A percentile compares a stretch with the other conserved stretches of the same genome.
phyloP scores from a whole-genome alignment of 2,113 vertebrate genomes.

The Cyprinodon variegatus region DNA sequence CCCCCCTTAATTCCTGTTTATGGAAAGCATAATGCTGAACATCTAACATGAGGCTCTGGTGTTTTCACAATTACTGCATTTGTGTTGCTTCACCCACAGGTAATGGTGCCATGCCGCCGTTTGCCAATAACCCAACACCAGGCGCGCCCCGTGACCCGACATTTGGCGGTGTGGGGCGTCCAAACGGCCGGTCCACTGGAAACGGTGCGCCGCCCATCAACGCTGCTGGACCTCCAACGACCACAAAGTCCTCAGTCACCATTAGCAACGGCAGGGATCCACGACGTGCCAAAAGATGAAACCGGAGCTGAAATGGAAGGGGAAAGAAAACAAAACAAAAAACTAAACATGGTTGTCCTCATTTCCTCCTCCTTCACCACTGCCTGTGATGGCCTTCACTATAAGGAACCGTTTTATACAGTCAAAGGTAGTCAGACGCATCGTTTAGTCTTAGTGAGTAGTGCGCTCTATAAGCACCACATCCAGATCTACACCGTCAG shows the following conservation, averaged over 20 bases:
- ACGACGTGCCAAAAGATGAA: constrained; percentile 88
- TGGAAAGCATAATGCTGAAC: no score
- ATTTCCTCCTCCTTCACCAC: not conserved
- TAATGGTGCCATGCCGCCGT: constrained; percentile 84
- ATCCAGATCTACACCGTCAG: constrained; percentile 20
- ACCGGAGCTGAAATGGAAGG: not conserved
- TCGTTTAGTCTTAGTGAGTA: constrained; percentile 22
- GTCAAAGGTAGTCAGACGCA: constrained; percentile 19
- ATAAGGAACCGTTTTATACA: constrained; percentile 32
- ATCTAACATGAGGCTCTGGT: no score
- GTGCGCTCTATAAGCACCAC: constrained; percentile 33
- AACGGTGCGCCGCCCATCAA: constrained; percentile 74
- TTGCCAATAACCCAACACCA: constrained; percentile 76
- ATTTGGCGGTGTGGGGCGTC: constrained; percentile 83
- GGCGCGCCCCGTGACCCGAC: constrained; percentile 75
- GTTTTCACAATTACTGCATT: not conserved
- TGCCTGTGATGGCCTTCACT: constrained; percentile 14
- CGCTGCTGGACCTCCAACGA: constrained; percentile 61
- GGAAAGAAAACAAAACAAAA: constrained; percentile 1
- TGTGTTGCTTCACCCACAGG: constrained; percentile 70
- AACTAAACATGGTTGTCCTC: no score
- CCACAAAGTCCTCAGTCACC: constrained; percentile 81
- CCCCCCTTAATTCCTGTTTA: no score
- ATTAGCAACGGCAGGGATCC: constrained; percentile 96
- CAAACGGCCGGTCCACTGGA: constrained; percentile 84